Base-by-base conservation (phyloP, 1,140 invertebrate genomes). In the Dreissena polymorpha region DNA sequence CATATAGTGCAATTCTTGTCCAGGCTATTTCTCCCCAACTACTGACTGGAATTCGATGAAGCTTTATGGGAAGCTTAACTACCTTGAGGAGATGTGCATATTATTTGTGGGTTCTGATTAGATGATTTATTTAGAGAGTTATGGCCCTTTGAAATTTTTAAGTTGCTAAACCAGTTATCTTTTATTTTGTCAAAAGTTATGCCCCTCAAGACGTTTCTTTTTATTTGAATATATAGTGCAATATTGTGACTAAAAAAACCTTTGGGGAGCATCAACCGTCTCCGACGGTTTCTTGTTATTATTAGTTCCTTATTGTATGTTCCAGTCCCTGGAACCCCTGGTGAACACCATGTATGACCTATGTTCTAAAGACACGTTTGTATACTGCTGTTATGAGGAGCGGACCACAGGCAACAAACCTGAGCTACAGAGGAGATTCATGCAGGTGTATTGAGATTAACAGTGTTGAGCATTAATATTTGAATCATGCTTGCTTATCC, bases 301-400 rank as follows among this genome's bases (percentile, higher is more conserved):
- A 55, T 55, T 55, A 55, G 12, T 55, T 55, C 16, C 39, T 39
- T 51, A 14, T 67, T 65, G 21, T 13, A 49, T 29, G 23, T 90
- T 87, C 73, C 73, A 92, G 91, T 91, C 91, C 18, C 65, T 92
- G 18, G 83, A 89, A 29, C 89, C 90, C 7, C 82, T 92, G 25
- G 89, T 92, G 0, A 77, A 88, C 10, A 89, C 91, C 10, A 80
- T 92, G 25, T 39, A 27, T 16, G 70, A 85, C 12, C 78, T 90
- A 16, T 88, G 88, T 72, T 72, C 73, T 13, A 23, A 75, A 0
- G 39, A 75, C 12, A 92, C 91, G 3, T 65, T 53, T 60, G 85
- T 91, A 0, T 85, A 89, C n/a, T 92, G 91, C 69, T 90, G 90
- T 76, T 91, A 90, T 86, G 91, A 92, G 79, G 83, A 92, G 25